phyloP scores from a whole-genome alignment of 2,888 invertebrate species.

The Parnassius apollo region DNA sequence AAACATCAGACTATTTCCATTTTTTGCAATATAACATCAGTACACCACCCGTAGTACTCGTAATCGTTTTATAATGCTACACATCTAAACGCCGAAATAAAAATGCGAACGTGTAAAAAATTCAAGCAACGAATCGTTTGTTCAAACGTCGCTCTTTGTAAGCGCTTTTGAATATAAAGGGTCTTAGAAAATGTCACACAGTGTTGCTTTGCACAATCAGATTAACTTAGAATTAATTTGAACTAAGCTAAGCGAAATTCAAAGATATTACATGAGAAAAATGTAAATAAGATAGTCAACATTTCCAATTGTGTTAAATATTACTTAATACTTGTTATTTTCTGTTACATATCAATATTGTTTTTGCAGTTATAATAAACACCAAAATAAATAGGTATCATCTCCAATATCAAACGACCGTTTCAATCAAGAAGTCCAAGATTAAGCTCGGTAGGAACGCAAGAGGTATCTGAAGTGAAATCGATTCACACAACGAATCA shows the following conservation, averaged over 20 bases:
- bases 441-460: constrained; percentile 70
- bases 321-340: too few relatives aligned
- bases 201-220: not conserved
- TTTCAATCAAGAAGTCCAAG: constrained; percentile 65
- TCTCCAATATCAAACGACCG: constrained; percentile 37
- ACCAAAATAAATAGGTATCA: constrained; percentile 28
- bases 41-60: constrained; percentile 1
- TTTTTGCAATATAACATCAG: constrained; percentile 12
- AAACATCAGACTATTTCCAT: too few relatives aligned
- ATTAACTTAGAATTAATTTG: too few relatives aligned
- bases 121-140: constrained; percentile 27
- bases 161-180: constrained; percentile 15
- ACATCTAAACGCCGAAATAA: constrained; percentile 23
- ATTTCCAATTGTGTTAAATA: too few relatives aligned
- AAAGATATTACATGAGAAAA: too few relatives aligned
- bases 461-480: constrained; percentile 76
- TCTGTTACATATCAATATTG: not conserved
- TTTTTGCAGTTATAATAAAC: constrained; percentile 2
- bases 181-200: constrained; percentile 13
- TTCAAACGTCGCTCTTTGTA: constrained; percentile 23
- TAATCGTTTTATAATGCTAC: constrained; percentile 22
- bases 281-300: too few relatives aligned
- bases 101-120: constrained; percentile 31
- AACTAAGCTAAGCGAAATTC: too few relatives aligned
- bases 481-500: constrained; percentile 74